A percentile compares a stretch with the other conserved stretches of the same genome.
Conservation (phyloP, 2,888 invertebrate genomes). For the Cremastinae sp. region DNA sequence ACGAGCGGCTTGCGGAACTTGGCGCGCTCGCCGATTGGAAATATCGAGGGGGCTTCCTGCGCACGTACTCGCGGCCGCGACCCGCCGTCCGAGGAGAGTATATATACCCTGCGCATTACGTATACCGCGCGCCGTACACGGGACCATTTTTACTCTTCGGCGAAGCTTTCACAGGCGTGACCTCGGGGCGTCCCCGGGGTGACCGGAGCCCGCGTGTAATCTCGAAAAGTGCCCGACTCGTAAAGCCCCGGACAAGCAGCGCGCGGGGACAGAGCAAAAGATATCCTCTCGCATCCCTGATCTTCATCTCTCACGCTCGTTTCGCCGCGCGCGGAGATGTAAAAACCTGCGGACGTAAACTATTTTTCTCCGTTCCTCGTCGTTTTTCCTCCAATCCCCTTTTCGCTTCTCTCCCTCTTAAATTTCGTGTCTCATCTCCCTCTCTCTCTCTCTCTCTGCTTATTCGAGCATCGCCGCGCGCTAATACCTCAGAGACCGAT, state of each 20-base stretch:
- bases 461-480: conserved; percentile 21
- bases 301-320: conserved; percentile 67
- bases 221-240: conserved; percentile 56
- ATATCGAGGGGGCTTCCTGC: neutral
- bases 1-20: conserved; percentile 43
- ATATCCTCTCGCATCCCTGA: too few relatives aligned
- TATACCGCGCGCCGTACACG: neutral
- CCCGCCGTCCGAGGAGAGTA: neutral
- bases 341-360: conserved; percentile 42
- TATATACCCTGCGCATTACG: neutral
- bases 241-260: conserved; percentile 30
- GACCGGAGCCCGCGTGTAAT: conserved; percentile 47
- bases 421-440: too few relatives aligned
- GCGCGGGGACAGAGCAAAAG: too few relatives aligned
- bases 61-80: too few relatives aligned
- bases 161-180: neutral
- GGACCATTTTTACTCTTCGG: neutral
- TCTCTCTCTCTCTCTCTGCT: conserved; percentile 2
- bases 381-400: neutral
- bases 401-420: too few relatives aligned
- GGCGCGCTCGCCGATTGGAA: conserved; percentile 17
- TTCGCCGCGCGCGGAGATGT: conserved; percentile 41
- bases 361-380: conserved; percentile 20
- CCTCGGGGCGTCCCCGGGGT: conserved; percentile 28
- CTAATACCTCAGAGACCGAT: conserved; percentile 45